Evolutionary conservation across 2,113 vertebrate species (phyloP), one percentile per base, ranked within the genome.

Genomic region (Syngnathus typhle): DNA sequence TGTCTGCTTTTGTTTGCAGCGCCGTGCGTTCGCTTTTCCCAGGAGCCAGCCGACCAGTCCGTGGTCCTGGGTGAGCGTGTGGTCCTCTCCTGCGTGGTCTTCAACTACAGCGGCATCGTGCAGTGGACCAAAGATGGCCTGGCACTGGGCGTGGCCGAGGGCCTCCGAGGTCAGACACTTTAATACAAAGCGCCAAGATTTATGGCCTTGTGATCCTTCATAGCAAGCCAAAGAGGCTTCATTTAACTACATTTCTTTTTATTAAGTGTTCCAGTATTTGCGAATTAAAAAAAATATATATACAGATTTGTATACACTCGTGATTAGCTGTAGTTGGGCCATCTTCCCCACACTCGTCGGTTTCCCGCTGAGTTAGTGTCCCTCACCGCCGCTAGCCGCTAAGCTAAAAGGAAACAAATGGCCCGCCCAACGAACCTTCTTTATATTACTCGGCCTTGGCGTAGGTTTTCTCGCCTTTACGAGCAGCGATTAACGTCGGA

Each of bases 61-160:
- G 96, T 98, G 89, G 94, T 98, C 32, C 90, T 96, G 0, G 95
- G 95, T 0, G 94, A 96, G 68, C 87, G 89, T 23, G 93, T 93
- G 1, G 90, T 96, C 43, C 87, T 97, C 38, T 93, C 94, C 78
- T 98, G 95, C 2, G 92, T 97, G 69, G 93, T 98, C 62, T 94
- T 95, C 84, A 98, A 98, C 81, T 98, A 98, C 87, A 95, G 93
- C 0, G 95, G 95, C 43, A 98, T 97, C 7, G 94, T 97, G 71
- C 96, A 98, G 82, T 98, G 96, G 95, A 98, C 96, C 88, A 98
- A 98, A 80, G 95, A 98, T 0, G 96, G 96, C 1, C 89, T 98
- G 21, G 96, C 96, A 0, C 91, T 98, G 55, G 96, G 95, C 10
- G 91, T 96, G 72, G 94, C 95, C 13, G 94, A 96, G 76, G 95